Conservation (phyloP, 2,113 vertebrate genomes). For the Paramormyrops kingsleyae region DNA sequence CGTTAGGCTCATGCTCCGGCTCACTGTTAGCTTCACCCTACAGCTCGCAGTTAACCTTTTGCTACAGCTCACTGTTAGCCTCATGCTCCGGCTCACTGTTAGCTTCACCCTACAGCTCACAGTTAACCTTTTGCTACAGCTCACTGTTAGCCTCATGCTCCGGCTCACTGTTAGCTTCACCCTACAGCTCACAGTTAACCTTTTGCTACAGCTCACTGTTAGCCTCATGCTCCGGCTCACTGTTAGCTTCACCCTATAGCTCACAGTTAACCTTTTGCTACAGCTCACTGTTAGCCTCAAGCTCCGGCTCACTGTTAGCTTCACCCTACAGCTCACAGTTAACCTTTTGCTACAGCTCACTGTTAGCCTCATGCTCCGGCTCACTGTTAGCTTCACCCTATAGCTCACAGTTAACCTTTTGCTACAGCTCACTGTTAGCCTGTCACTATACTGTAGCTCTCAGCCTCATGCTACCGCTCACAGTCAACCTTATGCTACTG, state of each 20-base stretch:
- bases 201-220: neutral
- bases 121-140: neutral
- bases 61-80: neutral
- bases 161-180: neutral
- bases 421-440: neutral
- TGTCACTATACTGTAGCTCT: neutral
- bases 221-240: neutral
- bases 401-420: neutral
- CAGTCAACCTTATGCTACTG: neutral
- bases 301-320: neutral
- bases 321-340: neutral
- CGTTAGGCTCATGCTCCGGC: too few relatives aligned
- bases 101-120: neutral
- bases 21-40: neutral
- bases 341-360: neutral
- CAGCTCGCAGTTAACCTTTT: neutral
- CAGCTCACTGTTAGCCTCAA: neutral
- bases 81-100: neutral
- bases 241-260: neutral
- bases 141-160: neutral
- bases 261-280: neutral
- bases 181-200: neutral
- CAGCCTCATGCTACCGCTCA: neutral
- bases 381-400: neutral
- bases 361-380: neutral